Conservation (phyloP, 1,140 invertebrate species). For the Bombus confusus region DNA sequence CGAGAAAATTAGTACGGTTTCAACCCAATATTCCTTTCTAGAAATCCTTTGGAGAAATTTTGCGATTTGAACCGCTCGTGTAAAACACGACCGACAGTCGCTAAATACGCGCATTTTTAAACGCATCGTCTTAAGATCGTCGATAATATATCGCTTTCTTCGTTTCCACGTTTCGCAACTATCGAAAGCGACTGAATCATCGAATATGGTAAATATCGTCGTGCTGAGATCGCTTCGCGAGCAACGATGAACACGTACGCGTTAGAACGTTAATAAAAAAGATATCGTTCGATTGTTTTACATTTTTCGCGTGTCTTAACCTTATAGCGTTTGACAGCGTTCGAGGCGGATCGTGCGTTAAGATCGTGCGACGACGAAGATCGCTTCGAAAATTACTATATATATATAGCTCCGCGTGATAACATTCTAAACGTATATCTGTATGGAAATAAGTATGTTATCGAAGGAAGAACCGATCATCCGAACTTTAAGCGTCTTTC, state of each 20-base stretch:
- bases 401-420: too few relatives aligned
- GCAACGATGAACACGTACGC: too few relatives aligned
- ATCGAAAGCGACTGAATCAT: not conserved
- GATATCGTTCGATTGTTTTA: not conserved
- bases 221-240: too few relatives aligned
- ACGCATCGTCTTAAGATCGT: too few relatives aligned
- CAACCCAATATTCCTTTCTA: too few relatives aligned
- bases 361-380: not conserved
- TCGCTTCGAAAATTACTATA: not conserved
- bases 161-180: too few relatives aligned
- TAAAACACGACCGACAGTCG: not conserved
- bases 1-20: too few relatives aligned
- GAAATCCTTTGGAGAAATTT: not conserved
- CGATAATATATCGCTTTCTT: not conserved
- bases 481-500: not conserved
- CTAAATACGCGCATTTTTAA: too few relatives aligned
- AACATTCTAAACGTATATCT: too few relatives aligned
- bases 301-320: not conserved
- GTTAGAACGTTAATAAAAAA: not conserved
- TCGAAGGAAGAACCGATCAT: not conserved
- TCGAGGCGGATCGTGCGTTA: not conserved
- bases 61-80: slow-evolving; percentile 40
- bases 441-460: not conserved
- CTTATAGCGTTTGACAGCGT: not conserved
- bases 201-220: not conserved